A percentile compares a stretch with the other conserved stretches of the same genome.
Conservation (phyloP, 2,888 invertebrate species). For the Drosophila conformis region DNA sequence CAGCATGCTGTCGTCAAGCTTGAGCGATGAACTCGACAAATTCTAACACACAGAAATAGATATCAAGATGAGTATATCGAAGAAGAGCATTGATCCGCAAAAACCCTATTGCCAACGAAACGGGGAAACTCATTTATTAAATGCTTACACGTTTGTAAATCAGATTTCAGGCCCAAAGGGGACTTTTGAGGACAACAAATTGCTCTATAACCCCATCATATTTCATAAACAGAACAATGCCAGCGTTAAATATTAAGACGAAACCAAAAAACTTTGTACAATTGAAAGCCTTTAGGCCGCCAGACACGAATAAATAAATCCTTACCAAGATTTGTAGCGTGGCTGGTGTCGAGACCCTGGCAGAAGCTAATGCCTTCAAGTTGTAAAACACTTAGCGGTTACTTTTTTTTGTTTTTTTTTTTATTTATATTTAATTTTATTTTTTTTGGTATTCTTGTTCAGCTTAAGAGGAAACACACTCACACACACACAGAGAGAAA, state of each 20-base stretch:
- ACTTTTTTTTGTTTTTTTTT: conserved; percentile 46
- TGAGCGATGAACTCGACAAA: conserved; percentile 37
- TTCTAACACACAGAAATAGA: conserved; percentile 38
- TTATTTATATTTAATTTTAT: background rate
- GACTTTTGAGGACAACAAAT: conserved; percentile 5
- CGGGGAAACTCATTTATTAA: conserved; percentile 23
- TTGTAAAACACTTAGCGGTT: conserved; percentile 80
- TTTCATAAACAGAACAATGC: conserved; percentile 13
- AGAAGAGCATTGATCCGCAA: conserved; percentile 16
- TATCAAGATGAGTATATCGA: conserved; percentile 27
- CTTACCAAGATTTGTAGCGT: conserved; percentile 66
- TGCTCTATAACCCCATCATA: conserved; percentile 5
- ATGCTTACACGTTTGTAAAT: conserved; percentile 4
- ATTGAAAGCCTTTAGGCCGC: conserved; percentile 42
- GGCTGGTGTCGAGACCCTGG: conserved; percentile 19
- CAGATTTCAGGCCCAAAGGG: background rate
- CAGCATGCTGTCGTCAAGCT: conserved; percentile 7
- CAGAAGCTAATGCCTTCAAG: conserved; percentile 71
- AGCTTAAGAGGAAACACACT: conserved; percentile 18
- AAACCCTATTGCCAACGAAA: conserved; percentile 14
- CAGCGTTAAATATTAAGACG: conserved; percentile 10
- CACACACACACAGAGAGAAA: conserved; percentile 8
- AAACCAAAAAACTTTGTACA: conserved; percentile 34
- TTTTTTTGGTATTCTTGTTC: conserved; percentile 23
- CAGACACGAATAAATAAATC: conserved; percentile 35